phyloP scores from a whole-genome alignment of 2,113 vertebrate genomes.

The Rhinolophus ferrumequinum region DNA sequence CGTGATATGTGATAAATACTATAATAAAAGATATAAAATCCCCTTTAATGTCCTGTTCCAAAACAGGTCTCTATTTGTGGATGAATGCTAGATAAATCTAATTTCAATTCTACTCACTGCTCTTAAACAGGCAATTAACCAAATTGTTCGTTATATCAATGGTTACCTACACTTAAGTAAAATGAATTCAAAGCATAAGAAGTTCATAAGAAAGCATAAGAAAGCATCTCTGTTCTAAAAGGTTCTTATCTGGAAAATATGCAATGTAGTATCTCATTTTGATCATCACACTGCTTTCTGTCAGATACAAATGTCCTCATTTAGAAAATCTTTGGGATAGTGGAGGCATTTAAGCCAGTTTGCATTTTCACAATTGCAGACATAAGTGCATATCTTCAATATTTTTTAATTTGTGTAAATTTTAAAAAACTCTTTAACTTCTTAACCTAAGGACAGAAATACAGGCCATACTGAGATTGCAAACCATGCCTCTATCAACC shows the following conservation, averaged over 20 bases:
- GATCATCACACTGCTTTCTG: too few species aligned
- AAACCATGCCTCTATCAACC: background rate
- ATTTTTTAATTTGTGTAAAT: too few species aligned
- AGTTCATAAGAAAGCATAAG: background rate
- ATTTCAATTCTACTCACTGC: slow-evolving; percentile 17
- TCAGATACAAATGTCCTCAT: too few species aligned
- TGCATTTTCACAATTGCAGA: too few species aligned
- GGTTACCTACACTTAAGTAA: background rate
- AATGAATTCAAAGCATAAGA: background rate
- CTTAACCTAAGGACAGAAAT: background rate
- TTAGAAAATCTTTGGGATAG: too few species aligned
- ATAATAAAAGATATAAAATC: background rate
- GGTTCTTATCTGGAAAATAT: background rate
- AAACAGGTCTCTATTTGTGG: background rate
- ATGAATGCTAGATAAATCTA: slow-evolving; percentile 3
- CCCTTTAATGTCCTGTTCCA: background rate
- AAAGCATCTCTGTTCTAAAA: slow-evolving; percentile 8
- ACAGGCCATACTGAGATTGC: background rate
- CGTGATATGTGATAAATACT: too few species aligned
- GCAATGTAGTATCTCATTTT: too few species aligned
- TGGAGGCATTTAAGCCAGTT: too few species aligned
- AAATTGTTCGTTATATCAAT: background rate
- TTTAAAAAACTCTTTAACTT: too few species aligned
- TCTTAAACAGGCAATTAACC: slow-evolving; percentile 10
- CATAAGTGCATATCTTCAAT: too few species aligned